These are phyloP conservation scores for Poicephalus meyeri DNA, from an alignment of 2,113 vertebrate genomes.

Conservation along the genomic window DNA sequence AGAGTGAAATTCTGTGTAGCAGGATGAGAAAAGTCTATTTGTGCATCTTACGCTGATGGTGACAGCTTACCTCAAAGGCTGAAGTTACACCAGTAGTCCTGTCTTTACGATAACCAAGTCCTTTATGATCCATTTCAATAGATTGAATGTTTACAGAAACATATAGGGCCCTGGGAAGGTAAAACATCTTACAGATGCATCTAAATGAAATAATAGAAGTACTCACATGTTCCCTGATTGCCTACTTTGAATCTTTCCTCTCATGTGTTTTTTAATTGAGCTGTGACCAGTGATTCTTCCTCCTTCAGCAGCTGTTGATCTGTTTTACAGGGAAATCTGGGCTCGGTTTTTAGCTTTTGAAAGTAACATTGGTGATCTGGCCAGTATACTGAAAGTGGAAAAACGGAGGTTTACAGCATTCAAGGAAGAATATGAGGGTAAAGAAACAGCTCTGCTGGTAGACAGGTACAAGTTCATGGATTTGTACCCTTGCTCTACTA, in stretches of 20 bases:
- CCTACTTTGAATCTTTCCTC: background rate
- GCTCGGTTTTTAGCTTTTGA: conserved; percentile 97
- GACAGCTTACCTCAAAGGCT: background rate
- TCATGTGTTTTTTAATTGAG: background rate
- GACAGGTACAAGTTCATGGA: conserved; percentile 99
- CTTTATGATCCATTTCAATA: background rate
- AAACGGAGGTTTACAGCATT: conserved; percentile 95
- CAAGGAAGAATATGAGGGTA: conserved; percentile 97
- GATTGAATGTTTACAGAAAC: background rate
- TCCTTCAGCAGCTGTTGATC: background rate
- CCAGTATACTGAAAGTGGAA: conserved; percentile 98
- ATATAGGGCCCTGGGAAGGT: background rate
- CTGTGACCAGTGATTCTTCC: background rate
- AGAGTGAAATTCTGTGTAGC: background rate
- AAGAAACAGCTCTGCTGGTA: conserved; percentile 95
- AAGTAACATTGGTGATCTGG: conserved; percentile 97
- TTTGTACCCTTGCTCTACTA: conserved; percentile 93
- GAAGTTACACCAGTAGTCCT: background rate
- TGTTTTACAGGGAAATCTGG: conserved; percentile 91
- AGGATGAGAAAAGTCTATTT: background rate
- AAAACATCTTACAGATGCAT: background rate
- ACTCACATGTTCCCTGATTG: background rate
- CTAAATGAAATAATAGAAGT: background rate
- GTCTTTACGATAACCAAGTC: background rate
- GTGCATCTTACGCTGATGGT: background rate